Base-by-base conservation (phyloP, 2,113 vertebrate species). In the Butorides virescens region DNA sequence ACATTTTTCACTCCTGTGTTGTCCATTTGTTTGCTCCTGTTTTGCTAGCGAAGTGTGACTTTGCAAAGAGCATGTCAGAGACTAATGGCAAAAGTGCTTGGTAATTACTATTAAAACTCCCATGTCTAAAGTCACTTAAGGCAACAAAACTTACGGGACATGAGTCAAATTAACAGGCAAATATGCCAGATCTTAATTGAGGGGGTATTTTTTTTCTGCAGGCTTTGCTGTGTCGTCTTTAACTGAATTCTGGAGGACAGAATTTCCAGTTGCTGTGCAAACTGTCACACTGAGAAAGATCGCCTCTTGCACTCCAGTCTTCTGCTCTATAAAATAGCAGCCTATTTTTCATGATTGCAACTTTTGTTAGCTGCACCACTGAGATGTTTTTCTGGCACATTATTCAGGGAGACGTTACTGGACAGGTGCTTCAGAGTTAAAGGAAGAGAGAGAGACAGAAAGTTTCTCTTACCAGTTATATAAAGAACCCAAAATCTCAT, bases 231-330 rank as follows among this genome's bases (percentile, higher is more conserved):
- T 72, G 62, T 65, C 66, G 61, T 65, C 66, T 93, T 95, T 66
- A 80, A 39, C 19, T 72, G 73, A 87, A 87, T 93, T 95, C 68
- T 68, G 61, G 56, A 93, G 77, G 70, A 95, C 74, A 82, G 73
- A 84, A 76, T 91, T 96, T 86, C 72, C 68, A 86, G 67, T 74
- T 77, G 47, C 85, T 89, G 42, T 86, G 83, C 86, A 89, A 97
- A 94, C 68, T 81, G 86, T 87, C 90, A 83, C 78, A 71, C 65
- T 59, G 79, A 95, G 93, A 93, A 92, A 72, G 91, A 94, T 94
- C 30, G 13, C 81, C 90, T 92, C 68, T 88, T 96, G 92, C 36
- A 23, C 83, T 78, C 86, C 76, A 80, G 55, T 52, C 95, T 71
- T 14, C 80, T 49, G 50, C 79, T 95, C 76, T 59, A 71, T 55